phyloP scores from a whole-genome alignment of 1,140 invertebrate species.

The Leguminivora glycinivorella region DNA sequence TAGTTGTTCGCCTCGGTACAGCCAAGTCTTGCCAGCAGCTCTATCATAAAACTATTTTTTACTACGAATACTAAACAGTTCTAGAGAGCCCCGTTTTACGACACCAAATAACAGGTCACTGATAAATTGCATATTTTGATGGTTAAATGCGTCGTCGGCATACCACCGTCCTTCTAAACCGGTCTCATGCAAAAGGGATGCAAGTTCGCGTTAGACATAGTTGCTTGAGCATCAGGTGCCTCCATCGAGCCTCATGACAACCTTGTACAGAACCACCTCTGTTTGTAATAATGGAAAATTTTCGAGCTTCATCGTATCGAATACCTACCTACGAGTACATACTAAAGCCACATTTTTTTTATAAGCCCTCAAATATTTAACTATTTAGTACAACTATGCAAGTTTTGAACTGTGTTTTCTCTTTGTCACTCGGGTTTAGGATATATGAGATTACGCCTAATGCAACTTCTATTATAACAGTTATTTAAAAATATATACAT shows the following conservation, averaged over 20 bases:
- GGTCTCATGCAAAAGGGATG: not conserved
- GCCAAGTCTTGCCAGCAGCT: conserved; percentile 15
- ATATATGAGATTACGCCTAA: not conserved
- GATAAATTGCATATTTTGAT: conserved; percentile 14
- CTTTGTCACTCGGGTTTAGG: not conserved
- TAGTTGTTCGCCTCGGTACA: conserved; percentile 15
- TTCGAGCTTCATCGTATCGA: too few species aligned
- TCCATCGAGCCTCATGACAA: too few species aligned
- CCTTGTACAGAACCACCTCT: too few species aligned
- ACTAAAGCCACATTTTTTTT: too few species aligned
- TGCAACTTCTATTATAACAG: conserved; percentile 1
- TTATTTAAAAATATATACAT: conserved; percentile 16
- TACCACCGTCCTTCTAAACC: not conserved
- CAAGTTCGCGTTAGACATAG: not conserved
- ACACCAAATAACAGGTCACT: conserved; percentile 19
- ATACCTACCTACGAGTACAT: too few species aligned
- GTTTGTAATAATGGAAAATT: too few species aligned
- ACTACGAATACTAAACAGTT: conserved; percentile 23
- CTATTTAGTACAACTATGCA: too few species aligned
- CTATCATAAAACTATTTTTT: conserved; percentile 23
- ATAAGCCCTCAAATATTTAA: not conserved
- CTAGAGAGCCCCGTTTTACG: conserved; percentile 15
- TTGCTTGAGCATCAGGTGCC: not conserved
- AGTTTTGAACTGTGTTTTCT: not conserved
- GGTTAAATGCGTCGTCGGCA: not conserved